These are phyloP conservation scores for Tolypeutes matacus DNA, from an alignment of 2,797 vertebrate species.

Conservation along the genomic window DNA sequence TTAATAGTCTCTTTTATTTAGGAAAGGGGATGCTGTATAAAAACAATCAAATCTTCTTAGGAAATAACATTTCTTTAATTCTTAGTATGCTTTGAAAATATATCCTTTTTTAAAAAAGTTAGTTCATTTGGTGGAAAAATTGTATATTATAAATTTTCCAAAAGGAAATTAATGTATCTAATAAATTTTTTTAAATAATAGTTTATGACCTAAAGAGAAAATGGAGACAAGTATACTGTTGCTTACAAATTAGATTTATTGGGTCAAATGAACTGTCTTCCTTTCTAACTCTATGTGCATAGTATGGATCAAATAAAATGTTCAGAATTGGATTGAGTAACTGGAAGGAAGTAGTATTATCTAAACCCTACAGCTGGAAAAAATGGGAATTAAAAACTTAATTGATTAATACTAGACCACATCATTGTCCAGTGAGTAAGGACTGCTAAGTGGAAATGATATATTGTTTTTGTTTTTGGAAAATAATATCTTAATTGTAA, in stretches of 20 bases:
- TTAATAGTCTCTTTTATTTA: conserved; percentile 69
- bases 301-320: conserved; percentile 34
- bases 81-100: conserved; percentile 63
- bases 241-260: conserved; percentile 60
- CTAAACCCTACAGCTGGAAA: conserved; percentile 55
- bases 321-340: conserved; percentile 63
- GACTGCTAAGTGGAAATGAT: neutral
- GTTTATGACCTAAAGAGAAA: neutral
- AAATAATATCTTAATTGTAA: conserved; percentile 49
- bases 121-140: conserved; percentile 66
- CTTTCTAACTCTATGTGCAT: neutral
- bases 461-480: conserved; percentile 59
- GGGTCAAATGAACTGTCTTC: conserved; percentile 6
- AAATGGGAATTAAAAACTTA: conserved; percentile 49
- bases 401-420: conserved; percentile 61
- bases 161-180: conserved; percentile 52
- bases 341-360: conserved; percentile 62
- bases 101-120: conserved; percentile 29
- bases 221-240: conserved; percentile 4
- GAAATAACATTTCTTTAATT: conserved; percentile 58
- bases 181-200: conserved; percentile 40
- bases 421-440: conserved; percentile 48
- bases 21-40: conserved; percentile 51
- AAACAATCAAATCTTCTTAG: conserved; percentile 63
- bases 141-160: conserved; percentile 28